Base-by-base conservation (phyloP, 2,113 vertebrate genomes). In the Boulengeromyrus knoepffleri region DNA sequence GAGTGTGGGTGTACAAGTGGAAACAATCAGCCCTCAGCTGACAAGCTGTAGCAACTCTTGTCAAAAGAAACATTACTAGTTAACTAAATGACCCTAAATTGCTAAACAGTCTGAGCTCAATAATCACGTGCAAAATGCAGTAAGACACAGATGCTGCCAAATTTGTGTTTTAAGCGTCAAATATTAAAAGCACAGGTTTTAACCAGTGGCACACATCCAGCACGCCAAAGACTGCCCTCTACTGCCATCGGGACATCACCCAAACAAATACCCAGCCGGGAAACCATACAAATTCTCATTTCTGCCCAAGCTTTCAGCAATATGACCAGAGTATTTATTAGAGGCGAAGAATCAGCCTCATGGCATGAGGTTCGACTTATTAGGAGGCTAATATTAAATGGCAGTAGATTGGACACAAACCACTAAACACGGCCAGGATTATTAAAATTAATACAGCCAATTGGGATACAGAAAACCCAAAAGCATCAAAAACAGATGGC, bases 391-490 rank as follows among this genome's bases (percentile, higher is more conserved):
- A 45, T 21, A 83, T 45, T 80, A 42, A 80, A 42, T 36, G 36
- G 31, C 74, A 80, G 31, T 15, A 13, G 36, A 84, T 39, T 24
- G 49, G 15, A 53, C 4, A n/a, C 74, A 80, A 56, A 83, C 88
- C 88, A 27, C 88, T 56, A 89, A 89, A 89, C 39, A 89, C 31
- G 17, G 80, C 15, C 24, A 42, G 74, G 70, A 53, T 31, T 42
- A 36, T 56, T 47, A 47, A 49, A 86, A 50, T 50, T 27, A 27
- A 86, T 86, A 31, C 46, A 85, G 24, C 84, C 56, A 31, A 36
- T 74, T 6, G 84, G 36, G 74, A 80, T 19, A 13, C 19, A 46
- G 46, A 49, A 85, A 46, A 49, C 42, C 39, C 21, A 27, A 70
- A 70, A 47, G 39, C 45, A 46, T 45, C 42, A 70, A 12, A 88